A percentile compares a stretch with the other conserved stretches of the same genome.
Conservation (phyloP, 2,888 invertebrate genomes). For the Incurvaria masculella region DNA sequence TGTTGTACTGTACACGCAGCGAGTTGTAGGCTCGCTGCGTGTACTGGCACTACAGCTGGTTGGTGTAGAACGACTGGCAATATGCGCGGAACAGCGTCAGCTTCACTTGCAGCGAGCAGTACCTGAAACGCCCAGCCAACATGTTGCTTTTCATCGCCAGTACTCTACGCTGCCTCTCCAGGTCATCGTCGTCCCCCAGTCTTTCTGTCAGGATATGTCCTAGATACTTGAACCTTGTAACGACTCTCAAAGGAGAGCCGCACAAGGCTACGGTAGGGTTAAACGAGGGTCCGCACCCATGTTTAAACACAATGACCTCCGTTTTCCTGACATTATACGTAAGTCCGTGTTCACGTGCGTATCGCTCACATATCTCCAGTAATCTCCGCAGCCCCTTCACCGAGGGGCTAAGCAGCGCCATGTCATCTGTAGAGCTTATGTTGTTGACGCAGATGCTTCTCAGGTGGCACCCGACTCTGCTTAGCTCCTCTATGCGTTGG, state of each 20-base stretch:
- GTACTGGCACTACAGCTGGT: too few species aligned
- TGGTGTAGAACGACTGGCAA: too few species aligned
- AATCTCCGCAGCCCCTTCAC: constrained; percentile 3
- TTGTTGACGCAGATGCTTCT: constrained; percentile 8
- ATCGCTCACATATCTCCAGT: constrained; percentile 1
- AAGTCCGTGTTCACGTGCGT: not conserved
- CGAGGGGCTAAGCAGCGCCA: constrained; percentile 10
- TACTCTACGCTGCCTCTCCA: too few species aligned
- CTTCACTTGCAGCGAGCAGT: too few species aligned
- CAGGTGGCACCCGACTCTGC: constrained; percentile 6
- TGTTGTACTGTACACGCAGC: too few species aligned
- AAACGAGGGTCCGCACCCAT: not conserved
- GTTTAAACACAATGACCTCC: constrained; percentile 5
- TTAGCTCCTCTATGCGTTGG: constrained; percentile 5
- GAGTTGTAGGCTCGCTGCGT: too few species aligned
- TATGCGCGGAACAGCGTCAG: too few species aligned
- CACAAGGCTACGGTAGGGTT: not conserved
- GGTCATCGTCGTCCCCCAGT: constrained; percentile 1
- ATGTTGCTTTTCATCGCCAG: too few species aligned
- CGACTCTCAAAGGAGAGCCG: not conserved
- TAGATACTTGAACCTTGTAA: constrained; percentile 5
- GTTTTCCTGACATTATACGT: constrained; percentile 4
- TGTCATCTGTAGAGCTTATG: constrained; percentile 12
- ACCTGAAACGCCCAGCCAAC: too few species aligned
- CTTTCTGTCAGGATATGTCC: constrained; percentile 4